Conservation (phyloP, 2,113 vertebrate species). For the Centropus unirufus region DNA sequence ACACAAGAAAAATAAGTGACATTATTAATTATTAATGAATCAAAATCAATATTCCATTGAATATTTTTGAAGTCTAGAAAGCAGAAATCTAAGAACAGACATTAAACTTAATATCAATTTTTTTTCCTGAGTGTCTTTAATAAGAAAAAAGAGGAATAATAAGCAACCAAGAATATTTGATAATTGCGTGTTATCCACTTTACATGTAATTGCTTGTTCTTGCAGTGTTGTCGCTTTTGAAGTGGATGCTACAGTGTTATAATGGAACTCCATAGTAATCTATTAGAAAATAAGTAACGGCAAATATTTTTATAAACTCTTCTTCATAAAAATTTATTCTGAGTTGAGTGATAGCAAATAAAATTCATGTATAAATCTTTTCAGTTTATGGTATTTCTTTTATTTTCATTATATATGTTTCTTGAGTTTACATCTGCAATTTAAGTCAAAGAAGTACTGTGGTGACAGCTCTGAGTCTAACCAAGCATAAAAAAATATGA, state of each 20-base stretch:
- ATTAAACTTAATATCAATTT: not conserved
- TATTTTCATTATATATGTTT: not conserved
- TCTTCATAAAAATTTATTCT: not conserved
- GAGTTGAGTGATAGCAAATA: not conserved
- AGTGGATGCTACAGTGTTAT: not conserved
- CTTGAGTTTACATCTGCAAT: not conserved
- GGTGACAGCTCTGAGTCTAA: not conserved
- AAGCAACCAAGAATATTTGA: not conserved
- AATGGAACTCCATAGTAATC: not conserved
- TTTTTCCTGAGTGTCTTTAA: constrained; percentile 1
- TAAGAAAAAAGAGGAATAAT: not conserved
- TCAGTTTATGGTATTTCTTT: not conserved
- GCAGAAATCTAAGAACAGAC: constrained; percentile 62
- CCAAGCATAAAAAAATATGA: not conserved
- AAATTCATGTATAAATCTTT: not conserved
- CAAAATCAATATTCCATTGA: constrained; percentile 63
- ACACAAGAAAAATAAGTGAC: constrained; percentile 54
- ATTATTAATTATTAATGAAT: constrained; percentile 49
- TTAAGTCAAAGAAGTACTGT: not conserved
- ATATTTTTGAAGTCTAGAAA: constrained; percentile 56
- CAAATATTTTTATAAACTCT: not conserved
- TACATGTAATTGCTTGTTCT: not conserved
- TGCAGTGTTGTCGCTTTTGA: constrained; percentile 1
- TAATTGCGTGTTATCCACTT: constrained; percentile 45
- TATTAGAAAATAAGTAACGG: constrained; percentile 3